These are phyloP conservation scores for Rhinopomastus cyanomelas DNA, from an alignment of 2,113 vertebrate species.

Conservation along the genomic window DNA sequence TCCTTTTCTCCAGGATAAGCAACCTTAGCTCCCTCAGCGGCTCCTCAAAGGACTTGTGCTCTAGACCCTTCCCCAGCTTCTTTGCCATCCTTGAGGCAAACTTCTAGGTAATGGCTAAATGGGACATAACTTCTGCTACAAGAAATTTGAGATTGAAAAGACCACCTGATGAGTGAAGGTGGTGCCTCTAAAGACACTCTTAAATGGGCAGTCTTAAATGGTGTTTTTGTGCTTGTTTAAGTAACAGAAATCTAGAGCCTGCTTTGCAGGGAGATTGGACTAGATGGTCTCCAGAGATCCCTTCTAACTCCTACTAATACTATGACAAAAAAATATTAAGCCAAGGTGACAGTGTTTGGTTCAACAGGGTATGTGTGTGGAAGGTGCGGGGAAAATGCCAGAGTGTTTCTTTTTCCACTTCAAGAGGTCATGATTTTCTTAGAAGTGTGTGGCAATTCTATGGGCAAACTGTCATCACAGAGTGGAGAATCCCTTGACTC, in stretches of 20 bases:
- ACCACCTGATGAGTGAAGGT: background rate
- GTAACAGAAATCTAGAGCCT: background rate
- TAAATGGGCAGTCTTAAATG: background rate
- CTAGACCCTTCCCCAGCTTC: too few relatives aligned
- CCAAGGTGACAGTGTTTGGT: background rate
- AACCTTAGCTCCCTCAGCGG: too few relatives aligned
- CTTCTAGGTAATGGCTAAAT: background rate
- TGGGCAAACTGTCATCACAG: background rate
- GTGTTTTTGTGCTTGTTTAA: background rate
- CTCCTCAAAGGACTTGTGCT: too few relatives aligned
- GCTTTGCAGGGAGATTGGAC: too few relatives aligned
- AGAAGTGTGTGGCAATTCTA: background rate
- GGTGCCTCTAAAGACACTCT: background rate
- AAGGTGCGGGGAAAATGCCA: background rate
- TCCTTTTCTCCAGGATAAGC: too few relatives aligned
- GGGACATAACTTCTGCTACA: background rate
- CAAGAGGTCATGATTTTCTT: background rate
- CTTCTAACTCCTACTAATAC: background rate
- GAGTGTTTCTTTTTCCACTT: background rate
- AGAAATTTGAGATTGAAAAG: background rate
- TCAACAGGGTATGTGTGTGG: background rate
- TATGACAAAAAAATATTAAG: background rate
- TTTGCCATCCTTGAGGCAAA: too few relatives aligned
- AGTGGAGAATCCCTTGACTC: background rate
- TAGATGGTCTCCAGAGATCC: too few relatives aligned